Percentiles rank a stretch among this genome's conserved stretches.
phyloP scores from a whole-genome alignment of 1,140 invertebrate genomes.

The Bombus breviceps region DNA sequence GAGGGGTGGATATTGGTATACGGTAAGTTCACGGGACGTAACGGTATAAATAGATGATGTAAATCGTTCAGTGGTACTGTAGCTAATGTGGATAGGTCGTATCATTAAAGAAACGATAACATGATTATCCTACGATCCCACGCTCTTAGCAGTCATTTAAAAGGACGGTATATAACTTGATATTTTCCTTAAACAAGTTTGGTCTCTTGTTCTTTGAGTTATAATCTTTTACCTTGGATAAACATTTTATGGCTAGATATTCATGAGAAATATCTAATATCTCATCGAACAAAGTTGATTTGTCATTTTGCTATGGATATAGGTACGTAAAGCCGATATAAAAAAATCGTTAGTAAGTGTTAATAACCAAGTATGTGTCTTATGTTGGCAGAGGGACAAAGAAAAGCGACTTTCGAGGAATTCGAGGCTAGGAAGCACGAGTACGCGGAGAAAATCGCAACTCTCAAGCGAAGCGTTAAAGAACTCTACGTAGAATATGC shows the following conservation, averaged over 20 bases:
- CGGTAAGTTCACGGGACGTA: too few species aligned
- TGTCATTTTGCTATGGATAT: too few species aligned
- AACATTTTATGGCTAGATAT: too few species aligned
- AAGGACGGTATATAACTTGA: conserved; percentile 14
- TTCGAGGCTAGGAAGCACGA: conserved; percentile 88
- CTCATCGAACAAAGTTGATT: too few species aligned
- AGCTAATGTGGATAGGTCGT: background rate
- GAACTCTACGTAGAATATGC: conserved; percentile 85
- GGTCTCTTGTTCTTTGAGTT: conserved; percentile 2
- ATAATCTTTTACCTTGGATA: too few species aligned
- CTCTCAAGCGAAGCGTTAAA: conserved; percentile 89
- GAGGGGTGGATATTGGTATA: too few species aligned
- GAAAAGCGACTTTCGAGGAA: conserved; percentile 91
- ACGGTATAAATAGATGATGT: fast-evolving
- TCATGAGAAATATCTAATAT: too few species aligned
- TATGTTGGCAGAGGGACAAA: conserved; percentile 88
- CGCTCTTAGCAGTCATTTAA: background rate
- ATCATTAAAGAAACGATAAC: background rate
- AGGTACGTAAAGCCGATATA: too few species aligned
- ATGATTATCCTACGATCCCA: background rate
- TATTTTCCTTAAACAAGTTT: background rate
- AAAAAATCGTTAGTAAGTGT: background rate
- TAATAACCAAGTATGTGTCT: background rate
- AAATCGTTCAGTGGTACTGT: background rate
- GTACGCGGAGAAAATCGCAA: conserved; percentile 87